phyloP scores from a whole-genome alignment of 1,140 invertebrate genomes.

The Zaprionus ghesquierei region DNA sequence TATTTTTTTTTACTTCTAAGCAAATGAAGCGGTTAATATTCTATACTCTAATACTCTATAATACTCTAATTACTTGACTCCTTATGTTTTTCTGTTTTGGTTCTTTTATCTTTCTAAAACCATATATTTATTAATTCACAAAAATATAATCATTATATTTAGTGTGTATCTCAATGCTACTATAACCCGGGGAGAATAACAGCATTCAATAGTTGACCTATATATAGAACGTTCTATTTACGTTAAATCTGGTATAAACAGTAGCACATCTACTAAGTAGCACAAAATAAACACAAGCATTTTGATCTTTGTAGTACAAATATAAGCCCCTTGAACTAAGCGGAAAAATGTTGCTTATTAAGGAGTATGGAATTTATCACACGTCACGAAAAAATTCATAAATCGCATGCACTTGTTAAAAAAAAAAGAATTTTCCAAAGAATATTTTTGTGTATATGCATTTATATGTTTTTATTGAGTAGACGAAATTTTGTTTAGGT shows the following conservation, averaged over 20 bases:
- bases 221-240: background rate
- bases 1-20: too few relatives aligned
- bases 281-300: background rate
- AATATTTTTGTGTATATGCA: slow-evolving; percentile 23
- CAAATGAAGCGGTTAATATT: too few relatives aligned
- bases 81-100: too few relatives aligned
- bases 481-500: slow-evolving; percentile 26
- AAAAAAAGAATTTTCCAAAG: slow-evolving; percentile 28
- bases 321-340: background rate
- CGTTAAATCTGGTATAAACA: background rate
- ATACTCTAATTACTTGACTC: too few relatives aligned
- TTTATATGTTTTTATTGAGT: slow-evolving; percentile 52
- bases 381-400: background rate
- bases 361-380: background rate
- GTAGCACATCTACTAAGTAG: background rate
- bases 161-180: too few relatives aligned
- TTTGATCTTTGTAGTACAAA: background rate
- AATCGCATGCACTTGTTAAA: slow-evolving; percentile 2
- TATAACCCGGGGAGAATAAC: too few relatives aligned
- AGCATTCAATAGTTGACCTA: too few relatives aligned
- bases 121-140: too few relatives aligned
- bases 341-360: background rate
- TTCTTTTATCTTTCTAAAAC: too few relatives aligned
- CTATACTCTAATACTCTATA: too few relatives aligned
- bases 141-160: too few relatives aligned